A percentile compares a stretch with the other conserved stretches of the same genome.
Conservation (phyloP, 2,797 vertebrate genomes). For the Mionectes olivaceus region DNA sequence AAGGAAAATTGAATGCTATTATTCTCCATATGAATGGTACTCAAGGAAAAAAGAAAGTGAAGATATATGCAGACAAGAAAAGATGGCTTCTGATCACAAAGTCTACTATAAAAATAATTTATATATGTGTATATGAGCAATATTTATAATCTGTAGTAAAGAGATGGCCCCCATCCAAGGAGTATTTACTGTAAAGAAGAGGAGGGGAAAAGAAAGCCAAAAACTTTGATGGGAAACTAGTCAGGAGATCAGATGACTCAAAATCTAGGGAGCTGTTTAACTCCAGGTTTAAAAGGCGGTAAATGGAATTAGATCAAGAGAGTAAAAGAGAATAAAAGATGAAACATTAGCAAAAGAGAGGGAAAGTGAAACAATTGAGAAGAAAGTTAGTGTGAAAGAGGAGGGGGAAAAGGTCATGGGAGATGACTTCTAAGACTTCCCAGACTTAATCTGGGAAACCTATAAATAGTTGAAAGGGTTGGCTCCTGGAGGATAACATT, state of each 20-base stretch:
- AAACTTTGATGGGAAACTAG: neutral
- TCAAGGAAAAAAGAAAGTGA: neutral
- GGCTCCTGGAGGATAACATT: neutral
- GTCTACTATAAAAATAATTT: neutral
- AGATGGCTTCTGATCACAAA: neutral
- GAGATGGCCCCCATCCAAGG: neutral
- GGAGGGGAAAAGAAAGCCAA: accelerated
- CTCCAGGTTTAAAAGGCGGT: neutral
- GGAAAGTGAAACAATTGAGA: neutral
- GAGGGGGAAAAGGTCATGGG: neutral
- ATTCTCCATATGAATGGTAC: neutral
- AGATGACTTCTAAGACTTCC: neutral
- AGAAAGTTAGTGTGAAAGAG: neutral
- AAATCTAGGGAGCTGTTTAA: neutral
- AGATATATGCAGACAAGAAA: neutral
- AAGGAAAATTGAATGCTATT: neutral
- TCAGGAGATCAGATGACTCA: neutral
- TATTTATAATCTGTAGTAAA: neutral
- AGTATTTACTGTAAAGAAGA: neutral
- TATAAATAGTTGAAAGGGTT: accelerated
- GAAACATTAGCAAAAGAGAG: neutral
- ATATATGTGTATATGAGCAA: neutral
- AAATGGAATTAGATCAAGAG: neutral
- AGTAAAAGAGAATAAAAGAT: neutral
- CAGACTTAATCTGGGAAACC: neutral